Conservation (phyloP, 2,113 vertebrate genomes). For the Cacatua alba region DNA sequence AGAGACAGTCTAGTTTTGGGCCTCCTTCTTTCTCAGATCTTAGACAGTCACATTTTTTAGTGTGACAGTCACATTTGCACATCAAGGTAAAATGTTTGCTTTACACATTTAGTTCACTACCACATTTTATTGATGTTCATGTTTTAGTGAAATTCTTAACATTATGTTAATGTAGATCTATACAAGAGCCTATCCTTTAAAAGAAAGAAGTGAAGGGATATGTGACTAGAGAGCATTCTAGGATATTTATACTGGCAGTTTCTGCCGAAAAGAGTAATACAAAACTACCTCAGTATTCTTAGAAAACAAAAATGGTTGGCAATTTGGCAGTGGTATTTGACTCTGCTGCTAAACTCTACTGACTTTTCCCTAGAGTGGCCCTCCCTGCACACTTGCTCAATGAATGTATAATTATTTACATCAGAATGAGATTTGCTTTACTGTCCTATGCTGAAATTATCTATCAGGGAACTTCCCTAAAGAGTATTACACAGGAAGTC, state of each 20-base stretch:
- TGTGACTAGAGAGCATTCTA: not conserved
- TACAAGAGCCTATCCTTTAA: not conserved
- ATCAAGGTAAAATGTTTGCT: constrained; percentile 3
- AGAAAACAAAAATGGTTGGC: not conserved
- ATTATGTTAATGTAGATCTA: not conserved
- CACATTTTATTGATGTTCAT: not conserved
- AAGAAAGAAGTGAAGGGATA: not conserved
- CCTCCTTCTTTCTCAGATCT: not conserved
- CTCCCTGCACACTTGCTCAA: not conserved
- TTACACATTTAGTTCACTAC: not conserved
- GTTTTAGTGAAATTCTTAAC: not conserved
- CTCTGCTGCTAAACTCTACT: not conserved
- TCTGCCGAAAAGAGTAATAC: not conserved
- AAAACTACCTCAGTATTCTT: not conserved
- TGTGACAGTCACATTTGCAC: constrained; percentile 2
- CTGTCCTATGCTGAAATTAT: not conserved
- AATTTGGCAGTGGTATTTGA: not conserved
- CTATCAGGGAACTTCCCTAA: not conserved
- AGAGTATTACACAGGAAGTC: not conserved
- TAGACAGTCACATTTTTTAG: not conserved
- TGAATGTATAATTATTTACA: not conserved
- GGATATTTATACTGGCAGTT: not conserved
- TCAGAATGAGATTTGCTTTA: not conserved
- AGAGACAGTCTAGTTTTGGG: not conserved
- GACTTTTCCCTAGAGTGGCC: not conserved